A percentile compares a stretch with the other conserved stretches of the same genome.
Conservation (phyloP, 2,797 vertebrate species). For the Naso thynnoides region DNA sequence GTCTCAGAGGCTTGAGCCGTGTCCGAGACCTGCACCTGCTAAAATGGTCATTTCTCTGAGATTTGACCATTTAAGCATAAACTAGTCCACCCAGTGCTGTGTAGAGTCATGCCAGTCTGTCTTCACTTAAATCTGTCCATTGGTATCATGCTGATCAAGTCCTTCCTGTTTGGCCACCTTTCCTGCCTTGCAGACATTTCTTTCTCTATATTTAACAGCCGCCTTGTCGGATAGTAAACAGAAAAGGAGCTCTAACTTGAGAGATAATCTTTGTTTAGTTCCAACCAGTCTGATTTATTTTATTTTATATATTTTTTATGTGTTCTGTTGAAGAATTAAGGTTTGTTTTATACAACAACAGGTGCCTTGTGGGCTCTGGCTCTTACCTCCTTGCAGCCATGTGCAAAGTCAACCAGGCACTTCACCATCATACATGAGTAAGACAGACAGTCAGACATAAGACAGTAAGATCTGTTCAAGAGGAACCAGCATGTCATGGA, state of each 20-base stretch:
- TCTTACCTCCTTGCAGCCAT: background rate
- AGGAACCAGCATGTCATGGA: background rate
- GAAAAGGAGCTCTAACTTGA: background rate
- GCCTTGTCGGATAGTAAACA: background rate
- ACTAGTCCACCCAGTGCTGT: background rate
- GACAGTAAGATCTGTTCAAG: background rate
- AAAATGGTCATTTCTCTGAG: background rate
- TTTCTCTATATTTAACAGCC: background rate
- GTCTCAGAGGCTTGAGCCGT: background rate
- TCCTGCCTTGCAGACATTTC: conserved; percentile 3
- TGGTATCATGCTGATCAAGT: conserved; percentile 49
- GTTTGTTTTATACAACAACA: conserved; percentile 17
- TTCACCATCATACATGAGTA: background rate
- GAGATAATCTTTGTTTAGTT: background rate
- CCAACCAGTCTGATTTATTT: background rate
- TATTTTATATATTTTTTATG: conserved; percentile 16
- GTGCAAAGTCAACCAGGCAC: background rate
- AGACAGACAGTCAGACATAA: background rate
- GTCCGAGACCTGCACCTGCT: background rate
- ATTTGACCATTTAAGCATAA: background rate
- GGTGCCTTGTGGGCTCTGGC: conserved; percentile 37
- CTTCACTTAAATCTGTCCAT: conserved; percentile 26
- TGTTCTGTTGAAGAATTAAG: conserved; percentile 8
- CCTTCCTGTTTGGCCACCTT: conserved; percentile 68
- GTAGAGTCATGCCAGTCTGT: conserved; percentile 25